Evolutionary conservation across 2,797 vertebrate species (phyloP).

Genomic region (Chaetophractus vellerosus): DNA sequence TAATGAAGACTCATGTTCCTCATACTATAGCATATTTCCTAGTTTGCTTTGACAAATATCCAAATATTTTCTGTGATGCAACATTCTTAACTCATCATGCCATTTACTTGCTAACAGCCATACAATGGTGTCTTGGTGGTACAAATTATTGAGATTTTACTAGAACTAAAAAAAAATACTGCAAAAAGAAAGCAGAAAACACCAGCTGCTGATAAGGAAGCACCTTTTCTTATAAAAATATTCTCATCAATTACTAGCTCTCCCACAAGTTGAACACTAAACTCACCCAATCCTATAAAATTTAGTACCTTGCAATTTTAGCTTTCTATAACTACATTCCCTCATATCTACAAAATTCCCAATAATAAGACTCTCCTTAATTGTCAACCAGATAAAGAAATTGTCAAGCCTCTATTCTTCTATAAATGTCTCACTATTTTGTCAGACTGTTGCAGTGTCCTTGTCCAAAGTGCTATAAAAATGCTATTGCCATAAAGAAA

Average conservation of each 20-base stretch:
- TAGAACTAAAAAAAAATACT: conserved; percentile 45
- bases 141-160: conserved; percentile 2
- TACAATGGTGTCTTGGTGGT: conserved; percentile 4
- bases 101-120: conserved; percentile 44
- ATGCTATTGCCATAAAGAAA: background rate
- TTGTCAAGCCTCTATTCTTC: background rate
- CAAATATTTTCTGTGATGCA: conserved; percentile 59
- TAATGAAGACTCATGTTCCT: conserved; percentile 59
- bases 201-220: background rate
- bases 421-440: background rate
- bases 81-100: conserved; percentile 34
- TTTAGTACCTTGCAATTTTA: background rate
- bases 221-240: background rate
- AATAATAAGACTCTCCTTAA: background rate
- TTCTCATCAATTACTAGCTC: background rate
- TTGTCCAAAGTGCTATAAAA: background rate
- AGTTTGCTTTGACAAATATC: conserved; percentile 66
- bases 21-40: conserved; percentile 42
- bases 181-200: conserved; percentile 45
- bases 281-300: background rate
- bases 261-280: background rate
- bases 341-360: background rate
- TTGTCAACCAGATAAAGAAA: conserved; percentile 38
- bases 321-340: background rate
- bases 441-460: background rate